These are phyloP conservation scores for Pipra filicauda DNA, from an alignment of 2,113 vertebrate species.

Conservation along the genomic window DNA sequence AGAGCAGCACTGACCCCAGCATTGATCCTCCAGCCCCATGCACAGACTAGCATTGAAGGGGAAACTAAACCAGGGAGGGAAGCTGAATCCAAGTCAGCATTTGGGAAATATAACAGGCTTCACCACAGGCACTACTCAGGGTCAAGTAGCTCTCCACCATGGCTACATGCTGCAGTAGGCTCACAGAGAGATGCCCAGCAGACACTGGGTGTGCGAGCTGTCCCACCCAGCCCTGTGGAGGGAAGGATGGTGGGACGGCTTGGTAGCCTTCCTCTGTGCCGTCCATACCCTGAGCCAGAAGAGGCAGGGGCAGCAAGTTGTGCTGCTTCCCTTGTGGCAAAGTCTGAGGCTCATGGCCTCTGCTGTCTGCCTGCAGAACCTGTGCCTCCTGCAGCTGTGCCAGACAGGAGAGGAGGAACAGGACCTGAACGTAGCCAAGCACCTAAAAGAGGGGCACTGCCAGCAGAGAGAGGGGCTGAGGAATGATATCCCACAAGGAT, in stretches of 20 bases:
- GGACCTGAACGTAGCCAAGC: background rate
- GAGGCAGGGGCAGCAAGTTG: background rate
- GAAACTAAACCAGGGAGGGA: background rate
- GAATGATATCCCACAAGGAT: background rate
- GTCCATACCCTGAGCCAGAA: background rate
- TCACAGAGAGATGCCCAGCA: background rate
- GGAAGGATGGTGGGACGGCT: background rate
- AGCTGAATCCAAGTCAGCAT: background rate
- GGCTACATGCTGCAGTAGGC: background rate
- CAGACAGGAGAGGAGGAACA: constrained; percentile 5
- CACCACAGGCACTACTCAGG: background rate
- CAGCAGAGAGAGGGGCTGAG: background rate
- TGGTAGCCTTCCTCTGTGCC: background rate
- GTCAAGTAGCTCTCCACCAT: background rate
- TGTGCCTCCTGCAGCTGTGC: background rate
- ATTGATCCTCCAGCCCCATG: background rate
- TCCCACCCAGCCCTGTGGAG: background rate
- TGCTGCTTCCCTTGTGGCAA: background rate
- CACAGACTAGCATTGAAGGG: background rate
- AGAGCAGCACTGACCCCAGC: background rate
- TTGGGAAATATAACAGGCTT: background rate
- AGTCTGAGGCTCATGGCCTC: background rate
- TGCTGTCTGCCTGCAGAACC: background rate
- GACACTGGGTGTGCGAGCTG: background rate
- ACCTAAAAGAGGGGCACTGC: background rate